phyloP scores from a whole-genome alignment of 2,113 vertebrate species.

The Cavia porcellus region DNA sequence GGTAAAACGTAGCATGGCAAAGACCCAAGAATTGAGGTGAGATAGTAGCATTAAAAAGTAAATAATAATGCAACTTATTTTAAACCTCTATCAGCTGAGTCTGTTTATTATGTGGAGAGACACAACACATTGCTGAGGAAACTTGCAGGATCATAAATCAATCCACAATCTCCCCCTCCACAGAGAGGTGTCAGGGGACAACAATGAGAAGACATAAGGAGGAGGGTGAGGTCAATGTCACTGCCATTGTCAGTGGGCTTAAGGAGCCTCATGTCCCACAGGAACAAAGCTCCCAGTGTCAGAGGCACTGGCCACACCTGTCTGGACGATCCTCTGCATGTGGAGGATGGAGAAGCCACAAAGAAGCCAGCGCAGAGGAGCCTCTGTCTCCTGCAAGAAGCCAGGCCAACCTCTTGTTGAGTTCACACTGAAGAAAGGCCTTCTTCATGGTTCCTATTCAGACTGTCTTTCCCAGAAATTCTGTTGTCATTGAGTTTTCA shows the following conservation, averaged over 20 bases:
- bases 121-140: slow-evolving; percentile 49
- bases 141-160: slow-evolving; percentile 60
- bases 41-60: background rate
- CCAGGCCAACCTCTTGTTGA: background rate
- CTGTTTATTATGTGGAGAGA: slow-evolving; percentile 45
- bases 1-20: background rate
- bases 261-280: slow-evolving; percentile 18
- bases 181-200: slow-evolving; percentile 70
- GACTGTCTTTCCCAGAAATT: background rate
- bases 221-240: slow-evolving; percentile 79
- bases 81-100: background rate
- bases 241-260: slow-evolving; percentile 78
- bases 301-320: slow-evolving; percentile 76
- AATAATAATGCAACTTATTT: background rate
- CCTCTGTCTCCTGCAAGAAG: slow-evolving; percentile 61
- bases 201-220: slow-evolving; percentile 72
- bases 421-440: background rate
- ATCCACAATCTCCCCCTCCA: slow-evolving; percentile 40
- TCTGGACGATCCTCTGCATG: slow-evolving; percentile 10
- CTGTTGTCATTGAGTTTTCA: background rate
- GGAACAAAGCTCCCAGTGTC: slow-evolving; percentile 82
- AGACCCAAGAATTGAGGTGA: background rate
- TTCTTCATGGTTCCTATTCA: background rate
- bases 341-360: slow-evolving; percentile 48
- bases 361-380: slow-evolving; percentile 57